A percentile compares a stretch with the other conserved stretches of the same genome.
Evolutionary conservation across 2,797 vertebrate species (phyloP).

Genomic region (Hoplostethus atlanticus): DNA sequence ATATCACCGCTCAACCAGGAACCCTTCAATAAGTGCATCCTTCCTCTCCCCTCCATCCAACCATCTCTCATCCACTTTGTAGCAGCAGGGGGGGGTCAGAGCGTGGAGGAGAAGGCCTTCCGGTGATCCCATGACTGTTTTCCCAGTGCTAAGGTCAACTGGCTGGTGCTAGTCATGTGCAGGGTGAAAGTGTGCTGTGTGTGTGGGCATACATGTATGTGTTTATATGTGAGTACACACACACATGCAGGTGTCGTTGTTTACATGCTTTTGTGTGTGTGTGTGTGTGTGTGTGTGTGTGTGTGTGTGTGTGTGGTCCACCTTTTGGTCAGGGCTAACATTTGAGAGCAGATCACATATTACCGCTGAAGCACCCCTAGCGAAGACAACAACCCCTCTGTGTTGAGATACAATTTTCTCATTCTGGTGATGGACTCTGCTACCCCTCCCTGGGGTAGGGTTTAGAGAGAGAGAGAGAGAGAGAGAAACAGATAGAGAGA

Average conservation of each 20-base stretch:
- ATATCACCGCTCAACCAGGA: slow-evolving; percentile 17
- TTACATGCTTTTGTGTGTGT: too few relatives aligned
- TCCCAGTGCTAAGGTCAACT: slow-evolving; percentile 70
- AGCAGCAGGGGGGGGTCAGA: slow-evolving; percentile 61
- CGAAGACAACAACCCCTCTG: slow-evolving; percentile 60
- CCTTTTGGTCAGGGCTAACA: slow-evolving; percentile 59
- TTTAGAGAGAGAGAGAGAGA: slow-evolving; percentile 31
- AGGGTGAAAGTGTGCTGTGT: slow-evolving; percentile 7
- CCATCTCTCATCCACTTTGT: slow-evolving; percentile 69
- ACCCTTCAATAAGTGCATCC: slow-evolving; percentile 33
- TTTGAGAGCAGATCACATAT: slow-evolving; percentile 58
- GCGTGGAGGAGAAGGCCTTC: slow-evolving; percentile 62
- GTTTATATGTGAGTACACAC: slow-evolving; percentile 36
- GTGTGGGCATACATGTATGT: slow-evolving; percentile 25
- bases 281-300: slow-evolving; percentile 17
- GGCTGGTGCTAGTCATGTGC: slow-evolving; percentile 51
- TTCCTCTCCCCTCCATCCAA: slow-evolving; percentile 24
- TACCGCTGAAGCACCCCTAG: slow-evolving; percentile 54
- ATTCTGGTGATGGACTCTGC: slow-evolving; percentile 64
- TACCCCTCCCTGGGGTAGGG: slow-evolving; percentile 32
- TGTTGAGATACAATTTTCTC: slow-evolving; percentile 58
- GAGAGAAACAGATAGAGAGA: slow-evolving; percentile 49
- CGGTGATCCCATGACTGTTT: slow-evolving; percentile 75
- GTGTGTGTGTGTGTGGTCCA: slow-evolving; percentile 43
- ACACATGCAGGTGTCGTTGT: slow-evolving; percentile 17